Conservation (phyloP, 37 sponge, comb jelly and placozoan species). For the Eunapius fragilis region DNA sequence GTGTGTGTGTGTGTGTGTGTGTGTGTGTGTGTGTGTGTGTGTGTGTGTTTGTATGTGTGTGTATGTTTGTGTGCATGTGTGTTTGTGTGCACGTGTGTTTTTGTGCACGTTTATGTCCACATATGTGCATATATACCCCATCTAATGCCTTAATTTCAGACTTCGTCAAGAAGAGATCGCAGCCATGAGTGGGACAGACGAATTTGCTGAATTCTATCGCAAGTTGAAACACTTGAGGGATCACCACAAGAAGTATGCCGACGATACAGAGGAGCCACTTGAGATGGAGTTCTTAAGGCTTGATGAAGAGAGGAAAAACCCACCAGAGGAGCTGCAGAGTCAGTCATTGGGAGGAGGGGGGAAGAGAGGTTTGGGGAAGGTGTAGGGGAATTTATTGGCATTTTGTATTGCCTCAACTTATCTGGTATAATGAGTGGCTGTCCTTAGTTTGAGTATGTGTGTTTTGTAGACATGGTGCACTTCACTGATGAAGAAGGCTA, state of each 20-base stretch:
- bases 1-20: not conserved
- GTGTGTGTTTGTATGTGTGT: too few relatives aligned
- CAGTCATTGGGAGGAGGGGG: not conserved
- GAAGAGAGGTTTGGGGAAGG: not conserved
- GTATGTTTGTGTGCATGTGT: too few relatives aligned
- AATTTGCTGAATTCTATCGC: constrained; percentile 97
- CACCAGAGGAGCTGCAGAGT: constrained; percentile 77
- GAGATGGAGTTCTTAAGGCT: constrained; percentile 82
- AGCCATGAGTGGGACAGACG: constrained; percentile 83
- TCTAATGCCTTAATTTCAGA: constrained; percentile 1
- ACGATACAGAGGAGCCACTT: constrained; percentile 85
- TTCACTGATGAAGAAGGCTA: constrained; percentile 98
- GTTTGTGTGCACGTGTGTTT: not conserved
- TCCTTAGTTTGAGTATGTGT: too few relatives aligned
- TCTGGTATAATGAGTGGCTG: not conserved
- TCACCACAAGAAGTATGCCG: constrained; percentile 9
- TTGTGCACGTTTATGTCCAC: not conserved
- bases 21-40: not conserved
- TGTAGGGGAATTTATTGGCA: not conserved
- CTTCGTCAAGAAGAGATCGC: constrained; percentile 83
- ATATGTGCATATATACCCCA: not conserved
- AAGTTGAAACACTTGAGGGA: constrained; percentile 74
- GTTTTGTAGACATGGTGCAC: constrained; percentile 70
- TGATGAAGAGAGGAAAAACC: constrained; percentile 70
- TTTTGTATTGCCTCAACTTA: not conserved